phyloP scores from a whole-genome alignment of 2,113 vertebrate genomes.

The Procapra przewalskii region DNA sequence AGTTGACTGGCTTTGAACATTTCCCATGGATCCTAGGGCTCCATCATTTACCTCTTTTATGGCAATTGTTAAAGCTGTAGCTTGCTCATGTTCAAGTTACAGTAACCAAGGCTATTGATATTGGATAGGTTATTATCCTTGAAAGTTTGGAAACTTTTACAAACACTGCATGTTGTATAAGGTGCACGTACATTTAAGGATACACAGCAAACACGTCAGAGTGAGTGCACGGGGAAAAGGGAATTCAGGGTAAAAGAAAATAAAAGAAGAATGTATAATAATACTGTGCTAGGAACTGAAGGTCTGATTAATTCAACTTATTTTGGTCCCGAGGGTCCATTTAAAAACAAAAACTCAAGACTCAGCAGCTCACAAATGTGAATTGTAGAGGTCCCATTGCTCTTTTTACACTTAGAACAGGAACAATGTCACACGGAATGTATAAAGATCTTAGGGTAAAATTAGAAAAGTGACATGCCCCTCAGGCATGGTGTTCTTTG shows the following conservation, averaged over 20 bases:
- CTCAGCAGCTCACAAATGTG: not conserved
- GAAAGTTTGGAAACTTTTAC: not conserved
- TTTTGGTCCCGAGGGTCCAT: not conserved
- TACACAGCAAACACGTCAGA: not conserved
- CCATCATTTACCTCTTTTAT: not conserved
- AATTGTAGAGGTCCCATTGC: not conserved
- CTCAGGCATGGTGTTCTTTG: not conserved
- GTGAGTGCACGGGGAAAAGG: too few species aligned
- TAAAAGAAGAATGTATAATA: not conserved
- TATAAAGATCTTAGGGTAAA: not conserved
- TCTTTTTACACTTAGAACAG: not conserved
- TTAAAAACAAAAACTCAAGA: constrained; percentile 16
- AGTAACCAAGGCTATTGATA: not conserved
- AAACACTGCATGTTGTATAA: not conserved
- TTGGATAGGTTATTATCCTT: not conserved
- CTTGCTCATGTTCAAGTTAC: not conserved
- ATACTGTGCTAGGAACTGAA: not conserved
- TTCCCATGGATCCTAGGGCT: not conserved
- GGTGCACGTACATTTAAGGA: not conserved
- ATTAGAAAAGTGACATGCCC: not conserved
- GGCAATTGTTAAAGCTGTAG: not conserved
- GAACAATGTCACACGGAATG: not conserved
- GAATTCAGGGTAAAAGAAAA: not conserved
- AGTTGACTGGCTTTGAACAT: not conserved
- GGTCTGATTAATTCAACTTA: not conserved